phyloP scores from a whole-genome alignment of 2,113 vertebrate genomes.

The Neoarius graeffei region DNA sequence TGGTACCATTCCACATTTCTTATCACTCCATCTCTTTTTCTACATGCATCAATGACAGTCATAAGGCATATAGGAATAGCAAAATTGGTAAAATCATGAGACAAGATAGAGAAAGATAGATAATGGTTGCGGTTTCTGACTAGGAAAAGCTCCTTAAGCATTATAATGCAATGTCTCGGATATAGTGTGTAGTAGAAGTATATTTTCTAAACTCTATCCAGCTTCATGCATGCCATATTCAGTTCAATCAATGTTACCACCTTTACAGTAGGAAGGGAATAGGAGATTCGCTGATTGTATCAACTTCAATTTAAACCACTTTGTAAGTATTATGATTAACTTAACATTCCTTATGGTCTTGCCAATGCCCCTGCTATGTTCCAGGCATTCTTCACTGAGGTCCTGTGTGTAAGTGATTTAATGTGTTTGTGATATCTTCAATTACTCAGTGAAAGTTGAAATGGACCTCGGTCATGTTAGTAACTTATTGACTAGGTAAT shows the following conservation, averaged over 20 bases:
- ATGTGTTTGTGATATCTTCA: too few species aligned
- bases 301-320: not conserved
- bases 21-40: not conserved
- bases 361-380: not conserved
- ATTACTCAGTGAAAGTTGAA: not conserved
- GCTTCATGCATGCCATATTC: not conserved
- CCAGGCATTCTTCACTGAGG: not conserved
- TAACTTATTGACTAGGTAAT: not conserved
- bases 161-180: not conserved
- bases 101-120: not conserved
- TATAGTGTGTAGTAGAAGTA: not conserved
- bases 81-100: not conserved
- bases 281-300: not conserved
- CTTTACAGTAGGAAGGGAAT: not conserved
- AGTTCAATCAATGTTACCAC: not conserved
- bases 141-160: not conserved
- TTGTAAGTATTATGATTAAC: not conserved
- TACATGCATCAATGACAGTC: not conserved
- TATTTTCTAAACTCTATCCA: slow-evolving; percentile 11
- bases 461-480: not conserved
- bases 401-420: not conserved
- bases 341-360: not conserved
- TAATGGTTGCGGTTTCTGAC: not conserved
- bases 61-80: not conserved
- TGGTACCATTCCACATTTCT: not conserved